phyloP scores from a whole-genome alignment of 2,797 vertebrate species.

The Sebastes itinus region DNA sequence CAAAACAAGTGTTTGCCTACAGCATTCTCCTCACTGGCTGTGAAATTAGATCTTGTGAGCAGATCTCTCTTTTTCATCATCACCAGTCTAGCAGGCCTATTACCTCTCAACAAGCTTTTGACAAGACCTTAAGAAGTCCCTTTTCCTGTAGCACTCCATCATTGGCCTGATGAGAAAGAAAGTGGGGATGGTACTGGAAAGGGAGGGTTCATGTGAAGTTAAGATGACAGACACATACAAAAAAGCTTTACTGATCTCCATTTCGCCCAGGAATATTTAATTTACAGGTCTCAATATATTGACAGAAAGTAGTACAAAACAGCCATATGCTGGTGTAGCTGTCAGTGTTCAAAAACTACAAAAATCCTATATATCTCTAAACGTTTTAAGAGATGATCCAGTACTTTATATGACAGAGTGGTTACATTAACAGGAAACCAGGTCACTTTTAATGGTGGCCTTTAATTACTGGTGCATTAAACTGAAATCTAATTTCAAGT shows the following conservation, averaged over 20 bases:
- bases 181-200: slow-evolving; percentile 3
- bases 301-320: not conserved
- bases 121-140: slow-evolving; percentile 46
- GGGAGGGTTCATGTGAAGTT: slow-evolving; percentile 1
- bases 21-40: slow-evolving; percentile 44
- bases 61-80: slow-evolving; percentile 64
- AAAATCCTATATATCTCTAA: not conserved
- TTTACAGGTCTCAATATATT: not conserved
- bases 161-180: slow-evolving; percentile 27
- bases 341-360: not conserved
- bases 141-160: slow-evolving; percentile 40
- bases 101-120: slow-evolving; percentile 58
- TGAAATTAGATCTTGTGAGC: slow-evolving; percentile 62
- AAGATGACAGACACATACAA: slow-evolving; percentile 10
- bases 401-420: not conserved
- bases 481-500: not conserved
- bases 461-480: not conserved
- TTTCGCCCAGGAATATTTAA: not conserved
- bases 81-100: slow-evolving; percentile 32
- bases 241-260: not conserved
- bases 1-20: slow-evolving; percentile 33
- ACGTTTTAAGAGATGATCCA: not conserved
- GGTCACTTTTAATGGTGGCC: not conserved
- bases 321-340: not conserved
- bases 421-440: not conserved